Percentiles rank a stretch among this genome's conserved stretches.
phyloP scores from a whole-genome alignment of 92 coral and sea anemone species.

The Bergia sp. region DNA sequence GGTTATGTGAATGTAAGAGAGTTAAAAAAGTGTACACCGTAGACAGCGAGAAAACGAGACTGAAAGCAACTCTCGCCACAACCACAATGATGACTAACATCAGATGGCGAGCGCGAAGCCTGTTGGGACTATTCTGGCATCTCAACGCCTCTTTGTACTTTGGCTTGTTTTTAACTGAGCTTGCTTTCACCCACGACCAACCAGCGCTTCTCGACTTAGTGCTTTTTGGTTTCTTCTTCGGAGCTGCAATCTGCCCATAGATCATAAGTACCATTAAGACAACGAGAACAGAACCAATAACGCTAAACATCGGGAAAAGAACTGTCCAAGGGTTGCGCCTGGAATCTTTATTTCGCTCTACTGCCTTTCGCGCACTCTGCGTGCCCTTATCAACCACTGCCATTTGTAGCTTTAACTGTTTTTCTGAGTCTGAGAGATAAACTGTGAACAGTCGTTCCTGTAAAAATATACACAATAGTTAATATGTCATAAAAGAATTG shows the following conservation, averaged over 20 bases:
- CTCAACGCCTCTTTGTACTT: background rate
- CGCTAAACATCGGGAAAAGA: constrained; percentile 60
- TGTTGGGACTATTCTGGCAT: constrained; percentile 42
- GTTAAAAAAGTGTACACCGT: constrained; percentile 68
- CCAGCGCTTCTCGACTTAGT: constrained; percentile 29
- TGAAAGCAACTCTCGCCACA: constrained; percentile 57
- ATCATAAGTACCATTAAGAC: constrained; percentile 50
- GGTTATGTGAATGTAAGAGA: constrained; percentile 66
- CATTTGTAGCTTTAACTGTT: constrained; percentile 63
- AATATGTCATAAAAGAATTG: background rate
- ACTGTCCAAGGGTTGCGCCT: constrained; percentile 55
- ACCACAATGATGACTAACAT: constrained; percentile 65
- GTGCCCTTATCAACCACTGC: constrained; percentile 63
- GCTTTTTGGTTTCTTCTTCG: constrained; percentile 16
- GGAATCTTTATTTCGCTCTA: constrained; percentile 25
- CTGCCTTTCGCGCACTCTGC: constrained; percentile 1
- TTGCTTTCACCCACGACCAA: constrained; percentile 50
- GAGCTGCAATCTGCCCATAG: constrained; percentile 67
- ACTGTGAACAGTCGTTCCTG: constrained; percentile 69
- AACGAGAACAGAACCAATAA: constrained; percentile 61
- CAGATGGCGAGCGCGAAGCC: constrained; percentile 73
- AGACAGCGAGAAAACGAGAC: constrained; percentile 68
- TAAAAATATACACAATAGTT: background rate
- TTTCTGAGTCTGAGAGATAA: constrained; percentile 58
- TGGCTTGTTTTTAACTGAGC: background rate